Evolutionary conservation across 2,113 vertebrate species (phyloP), one percentile per base, ranked within the genome.

Genomic region (Lepus americanus): DNA sequence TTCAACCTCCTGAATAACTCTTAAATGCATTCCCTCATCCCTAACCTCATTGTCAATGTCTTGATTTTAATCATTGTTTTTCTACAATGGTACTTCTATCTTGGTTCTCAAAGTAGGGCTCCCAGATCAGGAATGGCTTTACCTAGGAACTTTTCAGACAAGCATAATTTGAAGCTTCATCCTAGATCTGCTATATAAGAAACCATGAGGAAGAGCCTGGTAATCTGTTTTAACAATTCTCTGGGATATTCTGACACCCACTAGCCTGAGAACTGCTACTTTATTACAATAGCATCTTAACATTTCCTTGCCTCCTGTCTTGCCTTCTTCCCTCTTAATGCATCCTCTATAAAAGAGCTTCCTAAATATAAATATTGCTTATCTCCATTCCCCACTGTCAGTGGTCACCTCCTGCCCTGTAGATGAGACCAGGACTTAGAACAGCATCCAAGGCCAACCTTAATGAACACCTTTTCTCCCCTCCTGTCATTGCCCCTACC

Each of bases 11-110:
- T 80, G 77, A 73, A 49, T 81, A n/a, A 7, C 9, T 87, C 29
- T 51, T 77, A 53, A 72, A 13, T 63, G 29, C 72, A 25, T 55
- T 19, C n/a, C 19, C 51, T 59, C 61, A 31, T 36, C 4, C 53
- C 63, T 89, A 82, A 73, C 16, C 27, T 29, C 11, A 51, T 14
- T 19, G 49, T 51, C 69, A 59, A 17, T 55, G 4, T 67, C 23
- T 86, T 89, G 31, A 96, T 53, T 69, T 61, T 92, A 84, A 80
- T 83, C 49, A 23, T 33, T 72, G 8, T 85, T 69, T 84, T 59
- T 89, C 44, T 80, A 8, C n/a, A 36, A 27, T 13, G 55, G 39
- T 27, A 53, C 7, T 23, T 31, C 59, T 14, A 31, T 64, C 10
- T 0, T 66, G n/a, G 1, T n/a, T 72, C 55, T 90, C 55, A 78